phyloP scores from a whole-genome alignment of 2,113 vertebrate species.

The Zapus hudsonius region DNA sequence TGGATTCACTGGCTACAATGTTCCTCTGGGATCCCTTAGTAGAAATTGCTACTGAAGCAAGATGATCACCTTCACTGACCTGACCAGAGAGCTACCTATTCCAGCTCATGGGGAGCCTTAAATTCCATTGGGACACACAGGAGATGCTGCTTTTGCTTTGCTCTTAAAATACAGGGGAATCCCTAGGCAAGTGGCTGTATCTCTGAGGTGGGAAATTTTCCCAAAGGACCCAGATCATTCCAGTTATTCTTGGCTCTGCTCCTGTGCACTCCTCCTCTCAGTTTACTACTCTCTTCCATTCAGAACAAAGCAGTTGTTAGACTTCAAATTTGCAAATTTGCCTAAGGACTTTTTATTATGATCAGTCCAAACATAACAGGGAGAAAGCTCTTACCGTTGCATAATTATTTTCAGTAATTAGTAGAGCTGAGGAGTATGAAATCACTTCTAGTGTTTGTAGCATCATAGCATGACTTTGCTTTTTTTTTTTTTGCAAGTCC shows the following conservation, averaged over 20 bases:
- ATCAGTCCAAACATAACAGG: constrained; percentile 44
- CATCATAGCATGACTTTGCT: constrained; percentile 46
- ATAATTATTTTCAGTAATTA: constrained; percentile 77
- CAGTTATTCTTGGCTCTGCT: constrained; percentile 1
- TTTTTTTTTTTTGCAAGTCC: constrained; percentile 74
- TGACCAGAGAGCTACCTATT: constrained; percentile 6
- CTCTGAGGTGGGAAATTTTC: constrained; percentile 36
- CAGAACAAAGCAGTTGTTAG: constrained; percentile 57
- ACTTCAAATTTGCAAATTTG: constrained; percentile 71
- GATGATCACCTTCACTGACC: constrained; percentile 42
- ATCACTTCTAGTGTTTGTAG: constrained; percentile 39
- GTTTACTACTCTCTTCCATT: constrained; percentile 33
- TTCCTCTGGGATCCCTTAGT: background rate
- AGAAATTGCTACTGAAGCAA: background rate
- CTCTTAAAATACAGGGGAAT: constrained; percentile 44
- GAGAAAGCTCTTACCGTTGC: constrained; percentile 55
- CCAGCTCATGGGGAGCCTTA: background rate
- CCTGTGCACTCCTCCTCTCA: background rate
- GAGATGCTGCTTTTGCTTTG: constrained; percentile 38
- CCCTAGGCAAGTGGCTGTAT: constrained; percentile 16
- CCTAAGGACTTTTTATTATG: constrained; percentile 62
- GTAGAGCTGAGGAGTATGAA: constrained; percentile 55
- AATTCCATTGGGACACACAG: background rate
- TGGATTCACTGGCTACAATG: background rate
- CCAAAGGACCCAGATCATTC: background rate